Conservation (phyloP, 2,888 invertebrate species). For the Chymomyza amoena region DNA sequence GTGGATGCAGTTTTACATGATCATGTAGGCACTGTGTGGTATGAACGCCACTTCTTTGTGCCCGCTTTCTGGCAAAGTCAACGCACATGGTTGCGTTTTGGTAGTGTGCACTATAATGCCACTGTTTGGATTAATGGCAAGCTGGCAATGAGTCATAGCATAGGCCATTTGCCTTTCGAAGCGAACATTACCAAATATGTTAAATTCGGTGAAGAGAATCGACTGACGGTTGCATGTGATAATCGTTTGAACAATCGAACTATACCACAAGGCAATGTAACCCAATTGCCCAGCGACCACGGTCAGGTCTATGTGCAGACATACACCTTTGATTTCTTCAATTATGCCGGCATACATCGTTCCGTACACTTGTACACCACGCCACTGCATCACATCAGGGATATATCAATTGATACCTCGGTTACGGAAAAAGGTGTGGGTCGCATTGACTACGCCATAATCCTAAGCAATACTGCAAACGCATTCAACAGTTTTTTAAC, state of each 20-base stretch:
- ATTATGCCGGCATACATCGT: constrained; percentile 98
- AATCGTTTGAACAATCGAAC: constrained; percentile 92
- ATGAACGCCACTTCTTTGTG: constrained; percentile 90
- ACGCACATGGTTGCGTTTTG: constrained; percentile 91
- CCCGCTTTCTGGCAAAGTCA: constrained; percentile 85
- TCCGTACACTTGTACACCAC: constrained; percentile 94
- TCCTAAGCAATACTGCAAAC: constrained; percentile 62
- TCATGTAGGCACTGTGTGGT: constrained; percentile 98
- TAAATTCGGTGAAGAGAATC: constrained; percentile 84
- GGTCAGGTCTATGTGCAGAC: constrained; percentile 84
- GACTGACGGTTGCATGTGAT: constrained; percentile 94
- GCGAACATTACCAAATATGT: constrained; percentile 86
- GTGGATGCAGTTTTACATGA: constrained; percentile 87
- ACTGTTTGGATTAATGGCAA: constrained; percentile 94
- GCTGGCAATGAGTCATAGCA: constrained; percentile 88
- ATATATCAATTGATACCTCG: constrained; percentile 88
- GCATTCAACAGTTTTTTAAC: constrained; percentile 65
- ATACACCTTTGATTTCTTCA: constrained; percentile 97
- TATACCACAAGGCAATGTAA: constrained; percentile 90
- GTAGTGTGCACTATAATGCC: constrained; percentile 94
- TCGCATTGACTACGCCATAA: constrained; percentile 69
- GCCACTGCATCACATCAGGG: constrained; percentile 88
- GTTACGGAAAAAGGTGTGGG: constrained; percentile 83
- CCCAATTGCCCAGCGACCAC: constrained; percentile 81
- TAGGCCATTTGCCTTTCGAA: constrained; percentile 98